A percentile compares a stretch with the other conserved stretches of the same genome.
Conservation (phyloP, 2,888 invertebrate genomes). For the Hetaerina titia region DNA sequence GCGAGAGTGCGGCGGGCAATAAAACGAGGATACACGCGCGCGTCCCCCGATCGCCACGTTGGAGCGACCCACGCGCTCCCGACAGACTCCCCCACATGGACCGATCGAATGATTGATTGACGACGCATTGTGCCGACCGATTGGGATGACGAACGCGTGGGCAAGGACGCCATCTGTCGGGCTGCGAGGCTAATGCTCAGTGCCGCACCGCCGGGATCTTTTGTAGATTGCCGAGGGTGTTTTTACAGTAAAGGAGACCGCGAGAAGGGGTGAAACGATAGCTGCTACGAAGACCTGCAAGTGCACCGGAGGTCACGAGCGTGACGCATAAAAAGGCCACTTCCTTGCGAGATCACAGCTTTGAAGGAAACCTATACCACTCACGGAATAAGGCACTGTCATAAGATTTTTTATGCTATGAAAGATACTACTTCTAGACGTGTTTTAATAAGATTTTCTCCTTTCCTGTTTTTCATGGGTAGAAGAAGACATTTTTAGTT, state of each 20-base stretch:
- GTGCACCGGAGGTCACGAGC: neutral
- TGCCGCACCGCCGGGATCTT: neutral
- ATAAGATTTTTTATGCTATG: no score
- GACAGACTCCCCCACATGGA: neutral
- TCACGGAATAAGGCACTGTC: no score
- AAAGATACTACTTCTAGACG: no score
- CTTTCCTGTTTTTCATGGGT: no score
- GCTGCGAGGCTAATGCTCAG: neutral
- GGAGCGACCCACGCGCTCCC: neutral
- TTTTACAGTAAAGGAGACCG: neutral
- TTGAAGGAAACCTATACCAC: no score
- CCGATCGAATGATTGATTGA: constrained; percentile 13
- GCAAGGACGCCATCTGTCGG: neutral
- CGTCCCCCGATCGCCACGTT: neutral
- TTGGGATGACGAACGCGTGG: neutral
- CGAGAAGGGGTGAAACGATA: neutral
- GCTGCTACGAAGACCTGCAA: neutral
- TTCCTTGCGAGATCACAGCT: neutral
- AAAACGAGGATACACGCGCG: neutral
- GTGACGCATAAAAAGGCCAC: neutral
- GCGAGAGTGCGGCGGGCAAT: neutral
- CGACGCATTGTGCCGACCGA: neutral
- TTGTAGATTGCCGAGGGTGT: neutral
- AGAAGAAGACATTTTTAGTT: no score
- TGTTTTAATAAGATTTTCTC: no score